Conservation (phyloP, 2,797 vertebrate genomes). For the Cuculus canorus region DNA sequence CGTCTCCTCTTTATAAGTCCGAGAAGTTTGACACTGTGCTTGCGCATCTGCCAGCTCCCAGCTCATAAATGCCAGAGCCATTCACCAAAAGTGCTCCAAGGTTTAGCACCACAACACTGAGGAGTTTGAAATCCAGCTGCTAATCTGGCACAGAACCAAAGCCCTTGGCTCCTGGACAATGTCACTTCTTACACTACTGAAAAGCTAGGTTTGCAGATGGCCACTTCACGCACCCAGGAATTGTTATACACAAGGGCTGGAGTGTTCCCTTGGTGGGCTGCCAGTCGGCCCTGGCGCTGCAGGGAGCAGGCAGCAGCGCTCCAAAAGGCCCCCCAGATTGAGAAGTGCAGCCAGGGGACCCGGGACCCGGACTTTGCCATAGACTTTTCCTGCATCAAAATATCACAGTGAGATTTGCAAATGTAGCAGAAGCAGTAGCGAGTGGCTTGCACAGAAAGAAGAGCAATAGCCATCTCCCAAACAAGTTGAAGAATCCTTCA, state of each 20-base stretch:
- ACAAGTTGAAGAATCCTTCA: neutral
- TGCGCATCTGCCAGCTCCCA: neutral
- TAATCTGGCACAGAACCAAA: slow-evolving; percentile 58
- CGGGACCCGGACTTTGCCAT: neutral
- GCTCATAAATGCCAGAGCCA: slow-evolving; percentile 22
- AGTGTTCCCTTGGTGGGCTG: slow-evolving; percentile 52
- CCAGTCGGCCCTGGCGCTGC: neutral
- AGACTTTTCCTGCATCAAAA: neutral
- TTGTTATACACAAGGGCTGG: slow-evolving; percentile 26
- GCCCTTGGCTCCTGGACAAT: slow-evolving; percentile 63
- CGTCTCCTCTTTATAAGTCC: neutral
- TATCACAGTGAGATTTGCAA: neutral
- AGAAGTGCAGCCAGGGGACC: neutral
- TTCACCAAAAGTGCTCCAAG: slow-evolving; percentile 45
- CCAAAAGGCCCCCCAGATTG: neutral
- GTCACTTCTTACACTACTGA: slow-evolving; percentile 54
- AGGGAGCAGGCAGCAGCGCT: accelerated
- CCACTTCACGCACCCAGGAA: slow-evolving; percentile 40
- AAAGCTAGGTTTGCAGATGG: slow-evolving; percentile 68
- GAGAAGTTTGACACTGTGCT: neutral
- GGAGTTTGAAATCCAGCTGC: slow-evolving; percentile 61
- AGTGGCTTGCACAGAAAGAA: neutral
- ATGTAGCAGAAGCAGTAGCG: neutral
- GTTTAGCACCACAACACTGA: slow-evolving; percentile 32
- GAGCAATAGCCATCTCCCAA: neutral